These are phyloP conservation scores for Ceriagrion tenellum DNA, from an alignment of 2,888 invertebrate species.

Conservation along the genomic window DNA sequence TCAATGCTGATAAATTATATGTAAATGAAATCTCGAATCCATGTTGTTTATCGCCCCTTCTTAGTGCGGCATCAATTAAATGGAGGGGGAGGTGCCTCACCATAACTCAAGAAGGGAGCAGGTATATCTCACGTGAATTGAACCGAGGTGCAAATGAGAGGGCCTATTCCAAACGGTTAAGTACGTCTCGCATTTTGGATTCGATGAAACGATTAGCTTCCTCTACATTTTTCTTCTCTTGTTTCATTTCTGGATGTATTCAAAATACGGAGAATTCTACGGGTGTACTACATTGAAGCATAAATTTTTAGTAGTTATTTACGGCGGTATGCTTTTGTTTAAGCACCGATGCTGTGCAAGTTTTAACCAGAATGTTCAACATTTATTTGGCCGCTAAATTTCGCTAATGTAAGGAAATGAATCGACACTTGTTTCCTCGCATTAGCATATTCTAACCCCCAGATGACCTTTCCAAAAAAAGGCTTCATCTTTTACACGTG, in stretches of 20 bases:
- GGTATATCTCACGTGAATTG: background rate
- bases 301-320: too few species aligned
- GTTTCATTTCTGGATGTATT: background rate
- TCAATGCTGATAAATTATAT: constrained; percentile 30
- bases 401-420: too few species aligned
- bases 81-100: background rate
- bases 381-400: too few species aligned
- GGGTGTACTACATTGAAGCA: too few species aligned
- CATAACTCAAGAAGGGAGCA: background rate
- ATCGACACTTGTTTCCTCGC: too few species aligned
- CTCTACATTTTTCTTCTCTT: background rate
- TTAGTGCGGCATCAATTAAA: background rate
- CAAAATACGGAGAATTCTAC: too few species aligned
- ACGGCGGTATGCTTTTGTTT: too few species aligned
- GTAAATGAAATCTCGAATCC: background rate
- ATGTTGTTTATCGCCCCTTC: background rate
- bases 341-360: too few species aligned
- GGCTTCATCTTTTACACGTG: too few species aligned
- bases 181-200: background rate
- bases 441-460: too few species aligned
- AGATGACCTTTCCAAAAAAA: too few species aligned
- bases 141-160: background rate
- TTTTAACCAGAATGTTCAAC: too few species aligned
- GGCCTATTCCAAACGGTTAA: background rate
- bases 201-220: background rate